A percentile compares a stretch with the other conserved stretches of the same genome.
phyloP scores from a whole-genome alignment of 2,888 invertebrate genomes.

The Spialia ferax region DNA sequence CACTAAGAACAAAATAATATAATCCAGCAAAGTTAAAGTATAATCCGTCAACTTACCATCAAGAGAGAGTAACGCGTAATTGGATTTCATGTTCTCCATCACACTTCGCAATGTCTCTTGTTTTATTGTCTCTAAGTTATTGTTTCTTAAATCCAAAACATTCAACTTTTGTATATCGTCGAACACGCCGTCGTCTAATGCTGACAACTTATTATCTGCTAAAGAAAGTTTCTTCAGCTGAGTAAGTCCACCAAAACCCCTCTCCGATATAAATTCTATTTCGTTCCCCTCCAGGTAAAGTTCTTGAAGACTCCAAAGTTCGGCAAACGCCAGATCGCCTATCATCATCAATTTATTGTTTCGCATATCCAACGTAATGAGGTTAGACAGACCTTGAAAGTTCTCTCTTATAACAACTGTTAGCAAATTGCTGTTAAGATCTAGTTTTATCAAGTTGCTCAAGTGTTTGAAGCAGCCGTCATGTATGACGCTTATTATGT shows the following conservation, averaged over 20 bases:
- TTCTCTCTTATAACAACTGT: slow-evolving; percentile 91
- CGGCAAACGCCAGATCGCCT: slow-evolving; percentile 93
- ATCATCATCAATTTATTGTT: slow-evolving; percentile 92
- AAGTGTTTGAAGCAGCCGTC: slow-evolving; percentile 94
- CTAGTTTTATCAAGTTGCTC: slow-evolving; percentile 91
- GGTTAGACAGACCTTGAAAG: slow-evolving; percentile 91
- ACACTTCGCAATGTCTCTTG: slow-evolving; percentile 91
- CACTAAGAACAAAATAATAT: slow-evolving; percentile 9
- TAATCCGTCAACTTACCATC: slow-evolving; percentile 88
- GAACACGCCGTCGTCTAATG: slow-evolving; percentile 90
- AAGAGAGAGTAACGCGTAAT: slow-evolving; percentile 90
- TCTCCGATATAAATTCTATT: slow-evolving; percentile 91
- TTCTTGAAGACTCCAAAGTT: slow-evolving; percentile 91
- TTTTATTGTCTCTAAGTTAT: slow-evolving; percentile 91
- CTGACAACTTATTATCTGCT: slow-evolving; percentile 91
- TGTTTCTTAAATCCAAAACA: slow-evolving; percentile 92
- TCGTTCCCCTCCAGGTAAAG: slow-evolving; percentile 90
- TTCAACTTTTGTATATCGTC: slow-evolving; percentile 90
- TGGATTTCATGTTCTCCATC: slow-evolving; percentile 90
- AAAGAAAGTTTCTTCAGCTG: slow-evolving; percentile 91
- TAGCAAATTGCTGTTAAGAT: slow-evolving; percentile 92
- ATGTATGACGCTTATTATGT: slow-evolving; percentile 94
- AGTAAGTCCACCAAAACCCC: slow-evolving; percentile 92
- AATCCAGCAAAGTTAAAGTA: slow-evolving; percentile 12
- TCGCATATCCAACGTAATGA: slow-evolving; percentile 91